These are phyloP conservation scores for Grallaria varia DNA, from an alignment of 2,113 vertebrate species.

Conservation along the genomic window DNA sequence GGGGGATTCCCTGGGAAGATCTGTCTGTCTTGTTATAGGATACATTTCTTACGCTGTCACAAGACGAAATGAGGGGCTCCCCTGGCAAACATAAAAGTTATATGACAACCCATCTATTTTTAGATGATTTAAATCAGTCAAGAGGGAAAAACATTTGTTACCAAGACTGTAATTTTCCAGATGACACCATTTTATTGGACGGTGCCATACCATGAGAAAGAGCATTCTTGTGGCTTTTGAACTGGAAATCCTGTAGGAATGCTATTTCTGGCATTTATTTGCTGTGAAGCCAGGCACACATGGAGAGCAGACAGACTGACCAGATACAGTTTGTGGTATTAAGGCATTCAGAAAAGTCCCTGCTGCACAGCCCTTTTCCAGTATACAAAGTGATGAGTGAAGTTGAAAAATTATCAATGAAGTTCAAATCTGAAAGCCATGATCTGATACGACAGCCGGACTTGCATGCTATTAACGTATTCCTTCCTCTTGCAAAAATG, in stretches of 20 bases:
- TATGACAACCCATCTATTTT: slow-evolving; percentile 71
- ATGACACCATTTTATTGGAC: slow-evolving; percentile 74
- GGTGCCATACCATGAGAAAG: slow-evolving; percentile 75
- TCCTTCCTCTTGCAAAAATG: not conserved
- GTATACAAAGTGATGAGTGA: slow-evolving; percentile 49
- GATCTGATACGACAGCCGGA: slow-evolving; percentile 52
- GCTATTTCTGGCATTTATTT: slow-evolving; percentile 75
- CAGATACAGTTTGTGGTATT: slow-evolving; percentile 70
- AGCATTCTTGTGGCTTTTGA: slow-evolving; percentile 77
- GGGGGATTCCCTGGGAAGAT: slow-evolving; percentile 39
- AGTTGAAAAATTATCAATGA: slow-evolving; percentile 44
- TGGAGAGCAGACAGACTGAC: slow-evolving; percentile 66
- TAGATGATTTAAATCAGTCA: slow-evolving; percentile 69
- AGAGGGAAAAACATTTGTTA: slow-evolving; percentile 68
- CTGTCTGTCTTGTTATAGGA: not conserved
- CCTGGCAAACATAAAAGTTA: slow-evolving; percentile 50
- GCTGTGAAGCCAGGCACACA: slow-evolving; percentile 63
- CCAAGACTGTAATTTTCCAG: slow-evolving; percentile 77
- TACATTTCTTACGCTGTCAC: slow-evolving; percentile 20
- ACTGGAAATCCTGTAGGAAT: slow-evolving; percentile 75
- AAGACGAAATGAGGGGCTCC: slow-evolving; percentile 44
- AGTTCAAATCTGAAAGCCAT: slow-evolving; percentile 44
- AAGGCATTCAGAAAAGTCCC: slow-evolving; percentile 60
- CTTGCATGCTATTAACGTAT: slow-evolving; percentile 12
- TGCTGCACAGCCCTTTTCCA: slow-evolving; percentile 17